phyloP scores from a whole-genome alignment of 92 coral and sea anemone genomes.

The Epizoanthus scotinus region DNA sequence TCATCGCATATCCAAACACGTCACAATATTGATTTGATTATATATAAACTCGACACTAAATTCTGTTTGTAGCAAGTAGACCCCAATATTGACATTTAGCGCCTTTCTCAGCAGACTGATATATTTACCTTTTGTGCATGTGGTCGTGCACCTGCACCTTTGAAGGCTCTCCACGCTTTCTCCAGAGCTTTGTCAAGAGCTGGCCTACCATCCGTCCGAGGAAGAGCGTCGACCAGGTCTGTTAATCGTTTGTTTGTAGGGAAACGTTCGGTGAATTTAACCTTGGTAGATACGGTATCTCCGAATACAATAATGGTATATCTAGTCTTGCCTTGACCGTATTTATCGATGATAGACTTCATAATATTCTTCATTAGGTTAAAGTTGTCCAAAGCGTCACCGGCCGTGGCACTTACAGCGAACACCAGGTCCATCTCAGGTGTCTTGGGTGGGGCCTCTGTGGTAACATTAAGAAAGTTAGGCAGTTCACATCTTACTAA shows the following conservation, averaged over 20 bases:
- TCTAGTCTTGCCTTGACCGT: conserved; percentile 2
- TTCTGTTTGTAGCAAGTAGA: background rate
- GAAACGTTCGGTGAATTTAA: conserved; percentile 2
- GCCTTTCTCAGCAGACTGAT: background rate
- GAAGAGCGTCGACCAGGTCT: background rate
- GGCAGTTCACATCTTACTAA: background rate
- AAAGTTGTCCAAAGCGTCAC: conserved; percentile 34
- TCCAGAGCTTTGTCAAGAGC: conserved; percentile 18
- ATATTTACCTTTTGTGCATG: background rate
- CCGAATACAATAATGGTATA: conserved; percentile 20
- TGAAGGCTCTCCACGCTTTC: conserved; percentile 8
- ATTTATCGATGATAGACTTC: conserved; percentile 28
- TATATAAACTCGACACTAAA: no score
- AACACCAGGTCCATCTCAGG: conserved; percentile 44
- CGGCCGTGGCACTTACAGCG: conserved; percentile 41
- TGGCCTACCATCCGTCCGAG: conserved; percentile 29
- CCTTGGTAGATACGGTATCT: background rate
- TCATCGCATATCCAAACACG: no score
- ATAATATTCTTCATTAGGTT: conserved; percentile 34
- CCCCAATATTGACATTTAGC: background rate
- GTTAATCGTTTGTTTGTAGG: conserved; percentile 25
- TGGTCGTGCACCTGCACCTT: background rate
- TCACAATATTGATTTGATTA: no score
- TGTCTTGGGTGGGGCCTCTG: background rate
- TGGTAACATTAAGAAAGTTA: background rate